Percentiles rank a stretch among this genome's conserved stretches.
These are phyloP conservation scores for Micoletzkya japonica DNA, from an alignment of 2,888 invertebrate species.

Conservation along the genomic window DNA sequence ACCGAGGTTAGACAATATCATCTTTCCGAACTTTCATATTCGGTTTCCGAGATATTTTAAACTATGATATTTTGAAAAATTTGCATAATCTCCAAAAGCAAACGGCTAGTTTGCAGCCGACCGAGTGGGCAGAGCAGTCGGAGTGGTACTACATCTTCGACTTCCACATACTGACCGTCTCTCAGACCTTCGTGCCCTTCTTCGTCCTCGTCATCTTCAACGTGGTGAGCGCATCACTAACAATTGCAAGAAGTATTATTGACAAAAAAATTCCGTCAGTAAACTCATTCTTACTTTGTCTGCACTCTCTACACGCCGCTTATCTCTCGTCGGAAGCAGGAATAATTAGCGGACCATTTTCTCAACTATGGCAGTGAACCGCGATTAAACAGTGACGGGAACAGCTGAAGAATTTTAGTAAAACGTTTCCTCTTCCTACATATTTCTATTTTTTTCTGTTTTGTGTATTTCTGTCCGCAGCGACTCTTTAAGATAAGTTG, in stretches of 20 bases:
- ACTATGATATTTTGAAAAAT: too few species aligned
- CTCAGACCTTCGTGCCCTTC: slow-evolving; percentile 60
- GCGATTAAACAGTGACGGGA: too few species aligned
- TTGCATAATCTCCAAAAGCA: background rate
- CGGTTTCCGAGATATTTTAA: too few species aligned
- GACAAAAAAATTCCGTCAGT: background rate
- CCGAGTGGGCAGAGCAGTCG: background rate
- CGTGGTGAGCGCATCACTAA: slow-evolving; percentile 35
- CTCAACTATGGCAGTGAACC: too few species aligned
- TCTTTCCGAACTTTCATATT: too few species aligned
- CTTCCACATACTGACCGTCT: slow-evolving; percentile 48
- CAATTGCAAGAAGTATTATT: background rate
- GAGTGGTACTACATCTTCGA: slow-evolving; percentile 52
- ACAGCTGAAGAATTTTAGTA: too few species aligned
- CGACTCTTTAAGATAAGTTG: too few species aligned
- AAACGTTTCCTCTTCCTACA: background rate
- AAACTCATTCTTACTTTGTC: too few species aligned
- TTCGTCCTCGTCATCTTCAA: slow-evolving; percentile 52
- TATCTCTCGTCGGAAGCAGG: too few species aligned
- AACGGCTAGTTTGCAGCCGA: slow-evolving; percentile 27
- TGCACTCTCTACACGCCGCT: too few species aligned
- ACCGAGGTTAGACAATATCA: slow-evolving; percentile 30
- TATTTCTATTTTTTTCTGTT: background rate
- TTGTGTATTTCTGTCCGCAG: background rate
- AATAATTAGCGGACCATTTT: too few species aligned